phyloP scores from a whole-genome alignment of 2,797 vertebrate genomes.

The Petrocephalus sullivani region DNA sequence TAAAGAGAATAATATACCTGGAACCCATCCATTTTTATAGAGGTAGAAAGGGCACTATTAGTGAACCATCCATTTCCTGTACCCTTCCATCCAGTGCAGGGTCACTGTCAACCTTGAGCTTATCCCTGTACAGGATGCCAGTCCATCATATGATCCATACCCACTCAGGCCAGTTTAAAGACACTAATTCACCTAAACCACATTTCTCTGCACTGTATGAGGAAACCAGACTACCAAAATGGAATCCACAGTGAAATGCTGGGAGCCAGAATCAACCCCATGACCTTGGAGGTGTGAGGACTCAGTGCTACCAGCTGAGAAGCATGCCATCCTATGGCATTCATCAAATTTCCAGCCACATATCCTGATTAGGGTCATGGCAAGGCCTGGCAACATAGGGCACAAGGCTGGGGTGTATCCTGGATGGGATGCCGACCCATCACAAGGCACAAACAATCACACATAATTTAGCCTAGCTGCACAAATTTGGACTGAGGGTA shows the following conservation, averaged over 20 bases:
- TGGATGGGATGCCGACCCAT: neutral
- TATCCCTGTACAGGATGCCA: neutral
- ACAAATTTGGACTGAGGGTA: neutral
- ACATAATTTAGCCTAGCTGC: neutral
- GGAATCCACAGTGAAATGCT: neutral
- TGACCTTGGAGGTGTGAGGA: neutral
- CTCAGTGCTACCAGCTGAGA: neutral
- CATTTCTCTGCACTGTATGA: neutral
- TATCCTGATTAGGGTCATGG: neutral
- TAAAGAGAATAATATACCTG: neutral
- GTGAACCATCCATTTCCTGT: neutral
- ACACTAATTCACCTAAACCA: neutral
- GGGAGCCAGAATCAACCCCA: neutral
- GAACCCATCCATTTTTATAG: neutral
- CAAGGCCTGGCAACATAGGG: neutral
- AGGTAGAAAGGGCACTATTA: neutral
- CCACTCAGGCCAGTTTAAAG: neutral
- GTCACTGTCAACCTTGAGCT: neutral
- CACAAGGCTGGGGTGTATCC: neutral
- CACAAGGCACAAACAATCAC: neutral
- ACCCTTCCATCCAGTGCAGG: neutral
- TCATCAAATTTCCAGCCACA: neutral
- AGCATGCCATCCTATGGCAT: neutral
- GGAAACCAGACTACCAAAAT: neutral
- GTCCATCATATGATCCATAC: neutral